A percentile compares a stretch with the other conserved stretches of the same genome.
Conservation (phyloP, 2,888 invertebrate genomes). For the Frankliniella intonsa region DNA sequence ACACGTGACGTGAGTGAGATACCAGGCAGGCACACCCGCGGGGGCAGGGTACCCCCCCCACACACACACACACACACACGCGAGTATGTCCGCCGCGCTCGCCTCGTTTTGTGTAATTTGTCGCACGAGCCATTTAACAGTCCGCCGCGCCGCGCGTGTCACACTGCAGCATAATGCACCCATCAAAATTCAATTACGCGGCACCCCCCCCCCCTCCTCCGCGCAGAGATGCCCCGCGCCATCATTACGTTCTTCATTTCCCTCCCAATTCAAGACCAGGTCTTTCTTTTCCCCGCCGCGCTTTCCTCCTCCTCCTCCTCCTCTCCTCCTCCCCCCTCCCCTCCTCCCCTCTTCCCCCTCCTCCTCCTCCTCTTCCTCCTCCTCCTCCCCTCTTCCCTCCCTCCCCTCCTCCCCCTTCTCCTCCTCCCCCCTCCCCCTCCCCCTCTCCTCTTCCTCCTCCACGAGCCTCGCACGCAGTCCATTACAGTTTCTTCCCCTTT, state of each 20-base stretch:
- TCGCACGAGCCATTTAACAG: background rate
- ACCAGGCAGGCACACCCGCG: too few species aligned
- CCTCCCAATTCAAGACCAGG: background rate
- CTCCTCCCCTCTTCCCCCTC: background rate
- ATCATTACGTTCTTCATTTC: background rate
- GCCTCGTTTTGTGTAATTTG: background rate
- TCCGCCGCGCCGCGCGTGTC: background rate
- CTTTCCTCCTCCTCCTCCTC: background rate
- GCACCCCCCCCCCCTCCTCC: background rate
- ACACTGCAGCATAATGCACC: background rate
- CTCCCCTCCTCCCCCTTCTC: too few species aligned
- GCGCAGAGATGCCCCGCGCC: background rate
- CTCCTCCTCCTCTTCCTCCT: background rate
- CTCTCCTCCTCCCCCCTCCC: background rate
- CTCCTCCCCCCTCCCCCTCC: too few species aligned
- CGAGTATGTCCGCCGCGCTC: too few species aligned
- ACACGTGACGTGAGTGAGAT: too few species aligned
- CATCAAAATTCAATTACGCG: constrained; percentile 5
- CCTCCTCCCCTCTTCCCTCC: too few species aligned
- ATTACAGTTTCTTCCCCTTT: too few species aligned
- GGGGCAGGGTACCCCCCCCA: too few species aligned
- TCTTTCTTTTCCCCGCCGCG: background rate
- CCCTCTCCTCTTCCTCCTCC: too few species aligned
- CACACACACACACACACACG: too few species aligned
- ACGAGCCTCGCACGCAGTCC: too few species aligned